Base-by-base conservation (phyloP, 2,797 vertebrate genomes). In the Pelobates cultripes region DNA sequence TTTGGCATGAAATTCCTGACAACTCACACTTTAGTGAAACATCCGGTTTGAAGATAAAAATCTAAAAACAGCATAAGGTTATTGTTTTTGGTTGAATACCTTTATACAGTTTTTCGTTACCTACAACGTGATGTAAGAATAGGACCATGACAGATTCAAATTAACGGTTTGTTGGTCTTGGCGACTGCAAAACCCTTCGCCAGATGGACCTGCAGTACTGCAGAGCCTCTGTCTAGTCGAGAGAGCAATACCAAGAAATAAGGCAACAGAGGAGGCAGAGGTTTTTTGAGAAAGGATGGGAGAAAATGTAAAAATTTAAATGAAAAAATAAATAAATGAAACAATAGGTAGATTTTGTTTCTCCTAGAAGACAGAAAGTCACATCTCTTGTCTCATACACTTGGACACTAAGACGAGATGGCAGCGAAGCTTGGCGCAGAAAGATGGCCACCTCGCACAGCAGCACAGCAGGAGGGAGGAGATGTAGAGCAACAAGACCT, bases 401-500 rank as follows among this genome's bases (percentile, higher is more conserved):
- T 90, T 90, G 88, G 90, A 92, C 89, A 92, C 89, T 92, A 94
- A 96, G 95, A 95, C 95, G 95, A 95, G 96, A 97, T 97, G 96
- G 96, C 90, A 97, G 96, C 95, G 93, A 97, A 98, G 97, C 97
- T 92, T 96, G 61, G 94, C 93, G 92, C 90, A 89, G 95, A 95
- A 95, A 94, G 92, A 90, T 89, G 91, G 89, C 88, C 88, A 92
- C 90, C 94, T 94, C 93, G 95, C 94, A 93, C 92, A 93, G 94
- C 95, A 92, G 94, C 94, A 51, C 95, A 95, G 95, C 81, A 75
- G 93, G 80, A 77, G 88, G 55, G 92, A 92, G 93, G 90, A 93
- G 92, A 92, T 94, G 93, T 93, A 96, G 91, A 95, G 94, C 94
- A 95, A 94, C 94, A 96, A 94, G 93, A 96, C 97, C 97, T 98